Percentiles rank a stretch among this genome's conserved stretches.
Evolutionary conservation across 2,113 vertebrate species (phyloP).

Genomic region (Larimichthys polyactis): DNA sequence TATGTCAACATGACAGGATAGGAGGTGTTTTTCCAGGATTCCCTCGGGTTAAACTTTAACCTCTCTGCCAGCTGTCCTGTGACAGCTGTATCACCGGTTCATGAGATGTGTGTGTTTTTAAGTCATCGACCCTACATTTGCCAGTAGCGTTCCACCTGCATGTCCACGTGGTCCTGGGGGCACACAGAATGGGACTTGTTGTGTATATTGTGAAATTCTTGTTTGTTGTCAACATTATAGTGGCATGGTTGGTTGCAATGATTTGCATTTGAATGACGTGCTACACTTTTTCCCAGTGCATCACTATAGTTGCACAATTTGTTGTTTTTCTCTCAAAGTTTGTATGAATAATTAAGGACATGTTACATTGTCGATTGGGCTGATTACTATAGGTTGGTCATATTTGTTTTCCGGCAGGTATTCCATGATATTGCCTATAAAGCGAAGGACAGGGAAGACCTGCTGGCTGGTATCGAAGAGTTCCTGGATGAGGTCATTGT

Average conservation of each 20-base stretch:
- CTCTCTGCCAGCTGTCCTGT: neutral
- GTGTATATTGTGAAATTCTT: neutral
- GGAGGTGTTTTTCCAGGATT: constrained; percentile 70
- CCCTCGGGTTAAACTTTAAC: constrained; percentile 72
- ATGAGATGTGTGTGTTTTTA: constrained; percentile 44
- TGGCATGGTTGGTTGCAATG: no score
- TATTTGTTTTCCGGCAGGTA: constrained; percentile 82
- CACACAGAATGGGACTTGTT: neutral
- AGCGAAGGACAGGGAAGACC: constrained; percentile 93
- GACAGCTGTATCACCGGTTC: constrained; percentile 11
- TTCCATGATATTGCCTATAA: constrained; percentile 99
- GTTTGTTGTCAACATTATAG: neutral
- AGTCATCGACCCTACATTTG: neutral
- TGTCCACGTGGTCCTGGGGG: neutral
- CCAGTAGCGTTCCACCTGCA: neutral
- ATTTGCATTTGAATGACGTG: neutral
- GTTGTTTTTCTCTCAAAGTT: neutral
- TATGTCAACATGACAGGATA: constrained; percentile 40
- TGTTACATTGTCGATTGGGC: constrained; percentile 4
- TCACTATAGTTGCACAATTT: neutral
- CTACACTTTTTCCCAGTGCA: neutral
- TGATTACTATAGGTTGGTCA: neutral
- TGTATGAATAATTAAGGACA: neutral
- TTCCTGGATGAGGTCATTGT: constrained; percentile 99
- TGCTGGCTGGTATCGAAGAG: constrained; percentile 97